Evolutionary conservation across 2,113 vertebrate genomes (phyloP), one percentile per base, ranked within the genome.

Genomic region (Xiphorhynchus elegans): DNA sequence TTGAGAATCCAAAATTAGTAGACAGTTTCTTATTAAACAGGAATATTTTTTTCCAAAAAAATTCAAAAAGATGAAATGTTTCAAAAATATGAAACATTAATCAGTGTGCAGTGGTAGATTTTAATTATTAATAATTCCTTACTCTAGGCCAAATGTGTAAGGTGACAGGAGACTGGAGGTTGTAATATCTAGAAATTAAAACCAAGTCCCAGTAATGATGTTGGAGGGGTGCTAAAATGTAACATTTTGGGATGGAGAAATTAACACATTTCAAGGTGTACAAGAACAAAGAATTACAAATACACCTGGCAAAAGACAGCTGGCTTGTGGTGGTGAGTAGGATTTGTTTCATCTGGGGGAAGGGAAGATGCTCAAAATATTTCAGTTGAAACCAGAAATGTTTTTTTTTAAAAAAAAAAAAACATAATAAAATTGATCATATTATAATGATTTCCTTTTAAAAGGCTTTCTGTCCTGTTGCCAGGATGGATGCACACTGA

Each of bases 351-450:
- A 5, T 69, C 24, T 72, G 42, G 59, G 64, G 18, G 28, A 87
- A 89, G n/a, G 58, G 58, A 90, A 77, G 69, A 76, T 83, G 55
- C 77, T 87, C 80, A 83, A 91, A 94, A 66, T 78, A 87, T 15
- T 95, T 87, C 14, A 6, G 70, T 82, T 89, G 80, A 92, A 96
- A 64, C 68, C 35, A 52, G 75, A 64, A 94, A 20, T 93, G 62
- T 95, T 97, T 73, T 97, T 52, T 52, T 52, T 52, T 52, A 92
- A 91, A 95, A 96, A 95, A 95, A 96, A 95, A 96, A 64, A 95
- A 66, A 40, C 50, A 56, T 26, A 89, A 87, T 96, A 94, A 96
- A 96, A 74, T 90, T 31, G 80, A 94, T 91, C 21, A 67, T 39
- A 44, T 49, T 87, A 17, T 89, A 69, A 84, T 87, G 58, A 90